Evolutionary conservation across 2,797 vertebrate genomes (phyloP).

Genomic region (Sebastes miniatus): DNA sequence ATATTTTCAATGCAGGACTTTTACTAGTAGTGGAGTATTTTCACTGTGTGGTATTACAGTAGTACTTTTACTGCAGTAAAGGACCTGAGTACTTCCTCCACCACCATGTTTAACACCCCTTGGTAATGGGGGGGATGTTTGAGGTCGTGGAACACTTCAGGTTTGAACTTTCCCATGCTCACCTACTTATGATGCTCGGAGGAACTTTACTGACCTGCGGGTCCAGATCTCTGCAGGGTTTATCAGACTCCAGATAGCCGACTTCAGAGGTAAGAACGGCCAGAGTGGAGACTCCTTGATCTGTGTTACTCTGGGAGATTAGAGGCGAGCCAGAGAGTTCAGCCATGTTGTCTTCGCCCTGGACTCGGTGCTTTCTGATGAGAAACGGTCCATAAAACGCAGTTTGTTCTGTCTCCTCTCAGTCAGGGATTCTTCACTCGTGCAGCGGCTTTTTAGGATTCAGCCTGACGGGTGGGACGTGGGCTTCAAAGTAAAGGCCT

Average conservation of each 20-base stretch:
- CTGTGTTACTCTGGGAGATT: not conserved
- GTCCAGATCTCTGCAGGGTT: conserved; percentile 23
- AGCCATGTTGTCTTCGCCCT: not conserved
- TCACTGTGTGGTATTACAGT: too few species aligned
- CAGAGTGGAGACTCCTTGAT: not conserved
- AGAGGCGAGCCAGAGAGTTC: not conserved
- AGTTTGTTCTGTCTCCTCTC: not conserved
- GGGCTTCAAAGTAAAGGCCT: conserved; percentile 15
- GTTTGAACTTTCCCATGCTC: conserved; percentile 10
- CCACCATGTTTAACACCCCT: not conserved
- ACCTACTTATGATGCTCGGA: not conserved
- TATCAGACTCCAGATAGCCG: not conserved
- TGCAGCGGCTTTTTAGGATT: not conserved
- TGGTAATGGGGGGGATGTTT: not conserved
- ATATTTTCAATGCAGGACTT: too few species aligned
- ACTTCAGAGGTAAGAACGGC: conserved; percentile 11
- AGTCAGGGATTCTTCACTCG: not conserved
- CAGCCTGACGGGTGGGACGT: not conserved
- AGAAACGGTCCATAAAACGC: not conserved
- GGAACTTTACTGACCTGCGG: not conserved
- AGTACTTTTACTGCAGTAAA: not conserved
- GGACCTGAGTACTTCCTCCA: not conserved
- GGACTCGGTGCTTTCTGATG: conserved; percentile 2
- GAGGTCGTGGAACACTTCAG: not conserved
- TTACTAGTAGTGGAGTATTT: rapidly evolving